phyloP scores from a whole-genome alignment of 2,113 vertebrate species.

The Dromaius novaehollandiae region DNA sequence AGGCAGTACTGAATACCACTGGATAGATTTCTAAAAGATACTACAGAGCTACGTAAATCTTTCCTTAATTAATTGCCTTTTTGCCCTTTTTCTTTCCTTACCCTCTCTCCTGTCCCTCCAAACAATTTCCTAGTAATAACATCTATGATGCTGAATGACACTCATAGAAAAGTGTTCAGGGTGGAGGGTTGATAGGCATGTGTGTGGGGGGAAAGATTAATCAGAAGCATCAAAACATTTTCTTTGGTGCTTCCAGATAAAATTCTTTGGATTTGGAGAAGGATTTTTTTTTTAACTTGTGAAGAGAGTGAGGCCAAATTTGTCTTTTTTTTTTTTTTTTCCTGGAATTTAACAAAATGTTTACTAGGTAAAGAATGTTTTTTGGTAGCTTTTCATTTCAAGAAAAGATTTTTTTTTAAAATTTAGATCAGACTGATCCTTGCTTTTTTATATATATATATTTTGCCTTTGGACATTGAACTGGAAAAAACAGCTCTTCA shows the following conservation, averaged over 20 bases:
- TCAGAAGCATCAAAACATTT: not conserved
- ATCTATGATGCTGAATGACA: not conserved
- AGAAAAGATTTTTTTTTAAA: not conserved
- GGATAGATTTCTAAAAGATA: not conserved
- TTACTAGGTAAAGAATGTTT: conserved; percentile 17
- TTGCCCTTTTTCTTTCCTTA: not conserved
- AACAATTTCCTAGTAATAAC: not conserved
- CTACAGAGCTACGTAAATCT: not conserved
- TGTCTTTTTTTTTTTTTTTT: not conserved
- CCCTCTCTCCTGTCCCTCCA: not conserved
- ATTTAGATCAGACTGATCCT: not conserved
- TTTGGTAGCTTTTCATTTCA: not conserved
- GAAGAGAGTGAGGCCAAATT: not conserved
- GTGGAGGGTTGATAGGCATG: not conserved
- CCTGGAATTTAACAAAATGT: conserved; percentile 28
- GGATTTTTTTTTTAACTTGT: not conserved
- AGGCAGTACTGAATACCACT: not conserved
- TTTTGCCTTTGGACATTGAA: not conserved
- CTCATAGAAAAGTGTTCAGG: not conserved
- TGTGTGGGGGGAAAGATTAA: not conserved
- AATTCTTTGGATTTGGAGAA: not conserved
- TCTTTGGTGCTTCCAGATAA: not conserved
- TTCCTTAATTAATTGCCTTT: not conserved
- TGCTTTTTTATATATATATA: not conserved
- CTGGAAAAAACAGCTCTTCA: not conserved